Evolutionary conservation across 2,797 vertebrate genomes (phyloP).

Genomic region (Gouania willdenowi): DNA sequence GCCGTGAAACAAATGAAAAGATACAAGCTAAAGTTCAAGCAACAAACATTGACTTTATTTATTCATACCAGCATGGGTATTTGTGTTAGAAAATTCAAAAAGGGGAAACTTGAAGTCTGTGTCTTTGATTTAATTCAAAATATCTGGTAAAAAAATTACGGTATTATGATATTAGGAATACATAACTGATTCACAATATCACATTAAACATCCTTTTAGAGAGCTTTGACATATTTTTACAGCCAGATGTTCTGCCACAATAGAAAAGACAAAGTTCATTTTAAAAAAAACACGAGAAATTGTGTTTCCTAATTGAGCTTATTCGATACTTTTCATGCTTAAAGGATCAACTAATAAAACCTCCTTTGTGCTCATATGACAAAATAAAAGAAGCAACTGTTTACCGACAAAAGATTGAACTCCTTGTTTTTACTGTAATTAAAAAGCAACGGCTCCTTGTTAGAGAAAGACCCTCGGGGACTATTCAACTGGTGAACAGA

Average conservation of each 20-base stretch:
- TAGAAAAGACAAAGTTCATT: not conserved
- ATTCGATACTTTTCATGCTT: not conserved
- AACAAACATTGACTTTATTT: too few species aligned
- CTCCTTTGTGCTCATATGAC: not conserved
- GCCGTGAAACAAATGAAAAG: too few species aligned
- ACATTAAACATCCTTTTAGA: not conserved
- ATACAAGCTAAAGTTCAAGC: too few species aligned
- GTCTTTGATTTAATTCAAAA: too few species aligned
- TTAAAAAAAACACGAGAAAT: not conserved
- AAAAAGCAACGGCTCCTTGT: conserved; percentile 15
- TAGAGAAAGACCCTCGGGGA: conserved; percentile 15
- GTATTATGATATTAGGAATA: not conserved
- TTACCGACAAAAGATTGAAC: conserved; percentile 1
- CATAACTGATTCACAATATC: not conserved
- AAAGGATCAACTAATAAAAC: not conserved
- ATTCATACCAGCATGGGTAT: too few species aligned
- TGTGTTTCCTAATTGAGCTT: not conserved
- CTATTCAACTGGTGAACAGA: conserved; percentile 29
- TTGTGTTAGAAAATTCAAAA: too few species aligned
- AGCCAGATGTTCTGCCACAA: not conserved
- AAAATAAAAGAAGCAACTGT: not conserved
- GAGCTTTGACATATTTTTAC: not conserved
- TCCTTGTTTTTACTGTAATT: conserved; percentile 22
- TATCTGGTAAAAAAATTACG: too few species aligned
- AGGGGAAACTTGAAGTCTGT: too few species aligned